Evolutionary conservation across 2,888 invertebrate species (phyloP), one percentile per base, ranked within the genome.

Genomic region (Meta bourneti): DNA sequence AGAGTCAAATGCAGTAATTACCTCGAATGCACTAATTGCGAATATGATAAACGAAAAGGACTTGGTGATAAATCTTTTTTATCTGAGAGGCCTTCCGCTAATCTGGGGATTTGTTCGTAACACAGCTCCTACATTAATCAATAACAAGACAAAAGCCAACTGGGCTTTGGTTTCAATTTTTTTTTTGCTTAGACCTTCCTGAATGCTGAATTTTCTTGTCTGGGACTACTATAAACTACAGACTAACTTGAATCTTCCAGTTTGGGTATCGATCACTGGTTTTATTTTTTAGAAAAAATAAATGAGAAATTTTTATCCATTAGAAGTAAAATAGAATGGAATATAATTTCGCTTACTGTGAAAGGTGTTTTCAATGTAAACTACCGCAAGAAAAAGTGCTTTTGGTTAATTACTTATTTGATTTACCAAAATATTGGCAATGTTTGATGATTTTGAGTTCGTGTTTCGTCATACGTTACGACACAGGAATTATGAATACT

Each of bases 41-140:
- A 81, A 70, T 20, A 80, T 74, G 85, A 90, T 81, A 81, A 74
- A 81, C 69, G 70, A 5, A 51, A 85, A 90, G 78, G 69, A 79
- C 54, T 90, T 81, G 51, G 85, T 81, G 90, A 90, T 71, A 90
- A 90, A 90, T 90, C 90, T 81, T 85, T 90, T 86, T 90, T 80
- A 81, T 80, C 79, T 79, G 78, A 78, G 79, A 86, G 48, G 75
- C 49, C 90, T 90, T 51, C 70, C 72, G n/a, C 75, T 90, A 90
- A 90, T 90, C 85, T 90, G 16, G n/a, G 90, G 90, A 86, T 86
- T 90, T 90, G 90, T 81, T 90, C 69, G 71, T 86, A 80, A 90
- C 79, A 74, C 20, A 71, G 71, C 61, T 79, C 79, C 20, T 71
- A 75, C 75, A 69, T 69, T 80, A 90, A 90, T 90, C 90, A 90